A percentile compares a stretch with the other conserved stretches of the same genome.
Evolutionary conservation across 2,113 vertebrate genomes (phyloP).

Genomic region (Elgaria multicarinata): DNA sequence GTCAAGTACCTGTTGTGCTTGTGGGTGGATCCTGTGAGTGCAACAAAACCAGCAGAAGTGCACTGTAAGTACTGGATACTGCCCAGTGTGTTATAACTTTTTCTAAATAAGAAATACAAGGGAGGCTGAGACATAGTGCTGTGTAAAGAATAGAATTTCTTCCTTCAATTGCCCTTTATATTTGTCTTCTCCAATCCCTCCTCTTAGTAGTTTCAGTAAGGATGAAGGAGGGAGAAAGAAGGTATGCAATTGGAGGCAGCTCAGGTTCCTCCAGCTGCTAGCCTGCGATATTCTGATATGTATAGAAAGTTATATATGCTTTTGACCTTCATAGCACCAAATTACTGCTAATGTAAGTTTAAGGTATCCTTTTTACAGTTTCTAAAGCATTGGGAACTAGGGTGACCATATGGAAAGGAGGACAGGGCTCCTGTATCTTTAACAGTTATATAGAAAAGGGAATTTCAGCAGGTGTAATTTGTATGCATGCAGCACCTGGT

Average conservation of each 20-base stretch:
- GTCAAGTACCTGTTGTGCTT: too few species aligned
- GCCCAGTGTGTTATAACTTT: too few species aligned
- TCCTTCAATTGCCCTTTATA: not conserved
- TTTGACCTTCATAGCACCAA: not conserved
- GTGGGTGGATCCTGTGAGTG: too few species aligned
- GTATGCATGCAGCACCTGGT: too few species aligned
- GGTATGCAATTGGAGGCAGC: not conserved
- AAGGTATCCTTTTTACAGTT: not conserved
- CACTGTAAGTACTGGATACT: too few species aligned
- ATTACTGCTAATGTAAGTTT: not conserved
- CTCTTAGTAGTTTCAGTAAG: not conserved
- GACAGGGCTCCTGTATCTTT: too few species aligned
- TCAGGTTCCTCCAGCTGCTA: not conserved
- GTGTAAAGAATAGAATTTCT: not conserved
- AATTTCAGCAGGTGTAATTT: too few species aligned
- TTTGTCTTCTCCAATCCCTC: not conserved
- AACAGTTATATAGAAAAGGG: too few species aligned
- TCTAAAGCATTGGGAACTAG: not conserved
- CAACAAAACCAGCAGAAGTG: too few species aligned
- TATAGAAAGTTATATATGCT: not conserved
- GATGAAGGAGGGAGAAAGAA: not conserved
- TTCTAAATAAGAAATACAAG: not conserved
- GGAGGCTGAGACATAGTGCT: not conserved
- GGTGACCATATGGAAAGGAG: too few species aligned
- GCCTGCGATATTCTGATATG: not conserved